Evolutionary conservation across 1,140 invertebrate genomes (phyloP).

Genomic region (Zaprionus ghesquierei): DNA sequence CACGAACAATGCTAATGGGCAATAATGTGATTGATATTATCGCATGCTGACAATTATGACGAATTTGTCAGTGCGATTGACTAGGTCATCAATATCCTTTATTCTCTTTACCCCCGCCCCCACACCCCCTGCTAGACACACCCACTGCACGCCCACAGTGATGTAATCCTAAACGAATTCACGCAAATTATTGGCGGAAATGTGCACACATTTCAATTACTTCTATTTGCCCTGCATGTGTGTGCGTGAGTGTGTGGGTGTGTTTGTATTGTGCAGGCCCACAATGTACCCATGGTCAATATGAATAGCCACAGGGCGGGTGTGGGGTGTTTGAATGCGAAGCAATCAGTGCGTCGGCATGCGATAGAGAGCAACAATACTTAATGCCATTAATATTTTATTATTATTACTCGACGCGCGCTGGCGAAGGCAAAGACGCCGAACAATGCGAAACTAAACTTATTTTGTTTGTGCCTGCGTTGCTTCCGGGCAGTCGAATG

Average conservation of each 20-base stretch:
- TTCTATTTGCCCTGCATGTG: neutral
- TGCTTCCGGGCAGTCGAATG: slow-evolving; percentile 47
- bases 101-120: slow-evolving; percentile 16
- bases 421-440: slow-evolving; percentile 52
- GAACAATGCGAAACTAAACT: slow-evolving; percentile 58
- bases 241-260: neutral
- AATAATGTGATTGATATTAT: slow-evolving; percentile 13
- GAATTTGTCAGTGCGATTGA: slow-evolving; percentile 37
- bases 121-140: neutral
- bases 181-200: slow-evolving; percentile 60
- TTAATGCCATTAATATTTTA: slow-evolving; percentile 76
- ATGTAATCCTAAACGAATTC: slow-evolving; percentile 52
- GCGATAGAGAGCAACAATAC: slow-evolving; percentile 49
- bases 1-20: neutral
- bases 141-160: slow-evolving; percentile 4
- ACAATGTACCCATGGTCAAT: neutral
- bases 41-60: slow-evolving; percentile 1
- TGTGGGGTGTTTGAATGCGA: slow-evolving; percentile 14
- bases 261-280: neutral
- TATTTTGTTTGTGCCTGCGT: slow-evolving; percentile 29
- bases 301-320: slow-evolving; percentile 33
- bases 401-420: slow-evolving; percentile 53
- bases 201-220: slow-evolving; percentile 62
- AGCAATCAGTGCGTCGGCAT: slow-evolving; percentile 32
- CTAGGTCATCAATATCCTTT: slow-evolving; percentile 36